Evolutionary conservation across 2,888 invertebrate species (phyloP).

Genomic region (Leptinotarsa tumamoca): DNA sequence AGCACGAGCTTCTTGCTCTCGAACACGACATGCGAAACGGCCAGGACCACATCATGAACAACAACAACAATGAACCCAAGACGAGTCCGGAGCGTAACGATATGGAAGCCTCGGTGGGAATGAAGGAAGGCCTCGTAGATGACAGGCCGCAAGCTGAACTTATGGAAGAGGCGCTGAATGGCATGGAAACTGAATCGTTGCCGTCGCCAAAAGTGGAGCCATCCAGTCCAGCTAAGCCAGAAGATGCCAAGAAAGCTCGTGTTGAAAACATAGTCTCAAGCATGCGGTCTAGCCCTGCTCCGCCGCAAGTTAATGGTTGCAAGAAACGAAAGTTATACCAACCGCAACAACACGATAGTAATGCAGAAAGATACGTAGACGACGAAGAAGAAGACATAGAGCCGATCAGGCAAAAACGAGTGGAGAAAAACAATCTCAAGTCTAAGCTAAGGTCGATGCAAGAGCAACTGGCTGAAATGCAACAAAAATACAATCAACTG

Average conservation of each 20-base stretch:
- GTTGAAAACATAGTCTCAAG: slow-evolving; percentile 96
- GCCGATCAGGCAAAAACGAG: slow-evolving; percentile 85
- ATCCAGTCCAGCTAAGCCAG: slow-evolving; percentile 71
- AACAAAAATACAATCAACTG: slow-evolving; percentile 89
- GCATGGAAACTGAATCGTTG: slow-evolving; percentile 73
- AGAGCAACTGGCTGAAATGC: slow-evolving; percentile 91
- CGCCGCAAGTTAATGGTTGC: slow-evolving; percentile 88
- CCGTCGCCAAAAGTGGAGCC: slow-evolving; percentile 71
- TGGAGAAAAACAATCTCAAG: slow-evolving; percentile 88
- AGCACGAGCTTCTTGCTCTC: slow-evolving; percentile 82
- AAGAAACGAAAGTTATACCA: slow-evolving; percentile 96
- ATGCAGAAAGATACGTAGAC: slow-evolving; percentile 75
- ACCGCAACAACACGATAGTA: slow-evolving; percentile 90
- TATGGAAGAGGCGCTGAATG: slow-evolving; percentile 73
- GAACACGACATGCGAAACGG: slow-evolving; percentile 76
- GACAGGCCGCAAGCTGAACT: slow-evolving; percentile 68
- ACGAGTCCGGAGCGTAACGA: slow-evolving; percentile 62
- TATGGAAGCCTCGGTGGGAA: slow-evolving; percentile 50
- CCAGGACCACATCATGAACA: slow-evolving; percentile 66
- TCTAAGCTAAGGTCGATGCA: slow-evolving; percentile 88
- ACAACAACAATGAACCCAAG: slow-evolving; percentile 69
- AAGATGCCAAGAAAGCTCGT: slow-evolving; percentile 89
- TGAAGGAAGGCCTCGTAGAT: slow-evolving; percentile 73
- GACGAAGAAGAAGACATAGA: slow-evolving; percentile 80
- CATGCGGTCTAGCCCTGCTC: slow-evolving; percentile 89